Conservation (phyloP, 2,888 invertebrate species). For the Xylocampa areola region DNA sequence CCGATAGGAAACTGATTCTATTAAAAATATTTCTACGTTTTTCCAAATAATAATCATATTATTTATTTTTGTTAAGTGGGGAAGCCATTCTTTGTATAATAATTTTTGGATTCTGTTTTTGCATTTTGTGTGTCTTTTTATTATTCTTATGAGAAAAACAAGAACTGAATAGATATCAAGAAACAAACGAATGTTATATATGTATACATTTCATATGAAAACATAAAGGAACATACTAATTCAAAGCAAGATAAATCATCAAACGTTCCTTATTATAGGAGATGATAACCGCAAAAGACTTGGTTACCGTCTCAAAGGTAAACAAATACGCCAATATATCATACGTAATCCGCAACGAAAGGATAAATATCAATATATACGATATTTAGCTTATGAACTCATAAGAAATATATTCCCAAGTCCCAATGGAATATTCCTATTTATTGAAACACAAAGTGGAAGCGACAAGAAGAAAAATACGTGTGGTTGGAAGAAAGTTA, state of each 20-base stretch:
- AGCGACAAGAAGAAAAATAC: constrained; percentile 39
- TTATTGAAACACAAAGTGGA: constrained; percentile 47
- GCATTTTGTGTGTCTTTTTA: too few species aligned
- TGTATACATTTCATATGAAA: constrained; percentile 3
- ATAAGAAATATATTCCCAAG: constrained; percentile 29
- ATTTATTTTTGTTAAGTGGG: too few species aligned
- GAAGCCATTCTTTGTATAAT: too few species aligned
- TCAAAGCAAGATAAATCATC: constrained; percentile 27
- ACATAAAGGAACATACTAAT: constrained; percentile 11
- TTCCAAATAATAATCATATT: too few species aligned
- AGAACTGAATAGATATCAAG: neutral
- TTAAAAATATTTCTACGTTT: too few species aligned
- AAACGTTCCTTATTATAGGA: constrained; percentile 20
- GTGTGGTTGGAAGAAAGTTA: constrained; percentile 22
- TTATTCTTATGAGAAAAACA: too few species aligned
- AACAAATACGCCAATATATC: constrained; percentile 42
- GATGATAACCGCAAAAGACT: constrained; percentile 28
- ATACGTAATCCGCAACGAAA: constrained; percentile 17
- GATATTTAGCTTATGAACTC: constrained; percentile 42
- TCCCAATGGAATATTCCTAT: constrained; percentile 41
- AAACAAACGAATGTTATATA: too few species aligned
- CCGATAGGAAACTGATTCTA: too few species aligned
- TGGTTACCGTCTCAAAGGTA: constrained; percentile 26
- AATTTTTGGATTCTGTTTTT: too few species aligned
- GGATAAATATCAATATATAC: constrained; percentile 38